Percentiles rank a stretch among this genome's conserved stretches.
These are phyloP conservation scores for Dendrocopos noguchii DNA, from an alignment of 2,113 vertebrate genomes.

Conservation along the genomic window DNA sequence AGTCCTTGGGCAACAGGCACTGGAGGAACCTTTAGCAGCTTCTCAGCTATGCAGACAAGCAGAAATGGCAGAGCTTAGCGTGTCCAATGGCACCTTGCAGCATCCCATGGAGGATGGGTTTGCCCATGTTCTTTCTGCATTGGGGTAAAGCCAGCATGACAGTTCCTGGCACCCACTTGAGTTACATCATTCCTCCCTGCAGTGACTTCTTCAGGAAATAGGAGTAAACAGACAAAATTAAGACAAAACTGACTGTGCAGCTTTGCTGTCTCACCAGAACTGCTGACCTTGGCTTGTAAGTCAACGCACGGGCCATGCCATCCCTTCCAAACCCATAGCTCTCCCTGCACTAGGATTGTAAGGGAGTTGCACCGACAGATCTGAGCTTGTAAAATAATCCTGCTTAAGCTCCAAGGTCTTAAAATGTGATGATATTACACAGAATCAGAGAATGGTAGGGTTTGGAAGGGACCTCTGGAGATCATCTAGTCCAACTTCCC, in stretches of 20 bases:
- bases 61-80: rapidly evolving
- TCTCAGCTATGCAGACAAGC: background rate
- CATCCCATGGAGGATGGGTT: background rate
- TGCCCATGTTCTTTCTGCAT: rapidly evolving
- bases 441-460: too few relatives aligned
- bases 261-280: background rate
- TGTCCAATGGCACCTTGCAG: background rate
- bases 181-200: background rate
- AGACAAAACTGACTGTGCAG: background rate
- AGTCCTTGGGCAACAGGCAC: background rate
- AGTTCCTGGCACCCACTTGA: background rate
- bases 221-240: background rate
- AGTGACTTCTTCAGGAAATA: background rate
- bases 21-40: background rate
- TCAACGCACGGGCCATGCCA: background rate
- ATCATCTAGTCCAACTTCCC: too few relatives aligned
- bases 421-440: background rate
- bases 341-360: too few relatives aligned
- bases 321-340: background rate
- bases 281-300: background rate
- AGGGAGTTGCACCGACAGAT: background rate
- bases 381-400: background rate
- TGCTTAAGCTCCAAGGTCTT: background rate
- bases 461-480: too few relatives aligned
- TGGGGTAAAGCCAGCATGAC: background rate